Evolutionary conservation across 1,140 invertebrate genomes (phyloP).

Genomic region (Eumaeus atala): DNA sequence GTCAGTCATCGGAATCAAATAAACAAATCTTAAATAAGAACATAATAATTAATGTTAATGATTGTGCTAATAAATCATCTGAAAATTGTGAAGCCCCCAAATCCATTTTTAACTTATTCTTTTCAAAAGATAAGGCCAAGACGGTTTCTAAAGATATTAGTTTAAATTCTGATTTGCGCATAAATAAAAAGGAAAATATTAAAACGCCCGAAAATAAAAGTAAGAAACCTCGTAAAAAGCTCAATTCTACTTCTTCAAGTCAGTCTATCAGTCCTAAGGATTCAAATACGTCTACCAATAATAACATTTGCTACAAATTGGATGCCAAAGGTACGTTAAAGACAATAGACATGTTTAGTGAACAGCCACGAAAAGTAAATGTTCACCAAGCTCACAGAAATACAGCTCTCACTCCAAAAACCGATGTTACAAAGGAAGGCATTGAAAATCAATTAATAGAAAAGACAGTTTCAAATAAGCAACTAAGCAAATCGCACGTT

Average conservation of each 20-base stretch:
- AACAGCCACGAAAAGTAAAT: slow-evolving; percentile 43
- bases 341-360: slow-evolving; percentile 59
- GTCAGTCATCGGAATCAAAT: slow-evolving; percentile 24
- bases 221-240: slow-evolving; percentile 34
- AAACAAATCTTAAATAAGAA: slow-evolving; percentile 38
- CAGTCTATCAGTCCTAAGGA: slow-evolving; percentile 50
- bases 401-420: slow-evolving; percentile 32
- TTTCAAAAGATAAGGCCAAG: slow-evolving; percentile 33
- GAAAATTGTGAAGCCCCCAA: slow-evolving; percentile 33
- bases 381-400: slow-evolving; percentile 59
- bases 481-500: slow-evolving; percentile 31
- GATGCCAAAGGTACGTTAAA: slow-evolving; percentile 50
- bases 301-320: slow-evolving; percentile 32
- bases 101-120: slow-evolving; percentile 38
- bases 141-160: slow-evolving; percentile 32
- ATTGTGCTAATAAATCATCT: slow-evolving; percentile 32
- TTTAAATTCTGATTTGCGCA: slow-evolving; percentile 44
- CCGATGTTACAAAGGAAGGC: slow-evolving; percentile 21
- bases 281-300: slow-evolving; percentile 29
- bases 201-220: slow-evolving; percentile 38
- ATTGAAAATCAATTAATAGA: slow-evolving; percentile 21
- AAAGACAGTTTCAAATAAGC: slow-evolving; percentile 19
- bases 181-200: slow-evolving; percentile 48
- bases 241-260: slow-evolving; percentile 40
- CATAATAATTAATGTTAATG: slow-evolving; percentile 31